Percentiles rank a stretch among this genome's conserved stretches.
phyloP scores from a whole-genome alignment of 2,888 invertebrate genomes.

The Heteromurus nitidus region DNA sequence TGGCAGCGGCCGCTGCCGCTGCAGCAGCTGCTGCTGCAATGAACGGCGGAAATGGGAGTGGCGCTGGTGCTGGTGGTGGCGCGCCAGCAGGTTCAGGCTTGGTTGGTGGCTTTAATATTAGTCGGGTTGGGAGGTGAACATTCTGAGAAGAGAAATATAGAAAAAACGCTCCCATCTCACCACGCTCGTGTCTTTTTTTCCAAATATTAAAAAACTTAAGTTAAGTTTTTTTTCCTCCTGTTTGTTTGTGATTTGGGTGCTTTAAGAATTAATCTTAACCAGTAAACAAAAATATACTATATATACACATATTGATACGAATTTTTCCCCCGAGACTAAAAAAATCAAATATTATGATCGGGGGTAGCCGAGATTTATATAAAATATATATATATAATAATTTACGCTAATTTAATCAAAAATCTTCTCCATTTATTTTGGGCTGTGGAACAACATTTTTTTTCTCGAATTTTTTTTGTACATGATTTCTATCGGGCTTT shows the following conservation, averaged over 20 bases:
- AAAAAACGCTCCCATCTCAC: too few species aligned
- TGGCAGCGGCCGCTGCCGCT: constrained; percentile 14
- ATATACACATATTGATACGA: background rate
- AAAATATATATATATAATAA: background rate
- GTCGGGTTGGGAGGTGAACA: constrained; percentile 42
- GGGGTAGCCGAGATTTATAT: background rate
- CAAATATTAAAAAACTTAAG: background rate
- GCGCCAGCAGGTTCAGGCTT: constrained; percentile 16
- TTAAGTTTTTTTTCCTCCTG: constrained; percentile 42
- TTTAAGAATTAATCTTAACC: too few species aligned
- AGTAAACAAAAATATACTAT: background rate
- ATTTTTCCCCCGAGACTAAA: too few species aligned
- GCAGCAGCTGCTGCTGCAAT: constrained; percentile 43
- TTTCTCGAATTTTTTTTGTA: background rate
- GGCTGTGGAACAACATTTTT: background rate
- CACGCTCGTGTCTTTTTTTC: too few species aligned
- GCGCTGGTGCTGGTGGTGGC: constrained; percentile 34
- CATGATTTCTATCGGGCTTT: background rate
- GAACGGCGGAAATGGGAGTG: constrained; percentile 38
- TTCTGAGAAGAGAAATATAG: too few species aligned
- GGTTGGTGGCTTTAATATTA: constrained; percentile 55
- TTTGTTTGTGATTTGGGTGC: constrained; percentile 68
- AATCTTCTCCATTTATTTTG: background rate
- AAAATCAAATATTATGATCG: background rate
- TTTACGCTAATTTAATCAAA: background rate